These are phyloP conservation scores for Coccyzus lansbergi DNA, from an alignment of 2,797 vertebrate genomes.

Conservation along the genomic window DNA sequence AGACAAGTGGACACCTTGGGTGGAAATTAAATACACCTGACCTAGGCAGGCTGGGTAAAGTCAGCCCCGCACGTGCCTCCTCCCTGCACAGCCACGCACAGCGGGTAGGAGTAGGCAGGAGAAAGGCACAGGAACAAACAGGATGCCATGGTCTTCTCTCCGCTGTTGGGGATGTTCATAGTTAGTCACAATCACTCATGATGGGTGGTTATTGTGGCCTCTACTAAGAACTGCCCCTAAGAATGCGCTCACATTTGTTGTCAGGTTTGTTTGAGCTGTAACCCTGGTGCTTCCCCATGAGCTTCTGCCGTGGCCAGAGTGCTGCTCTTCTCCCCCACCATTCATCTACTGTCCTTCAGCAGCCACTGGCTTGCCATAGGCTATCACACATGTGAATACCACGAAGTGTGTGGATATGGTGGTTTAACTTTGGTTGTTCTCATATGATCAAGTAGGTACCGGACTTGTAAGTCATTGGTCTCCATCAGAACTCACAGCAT, in stretches of 20 bases:
- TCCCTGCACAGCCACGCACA: background rate
- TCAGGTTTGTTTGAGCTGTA: background rate
- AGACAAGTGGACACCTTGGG: background rate
- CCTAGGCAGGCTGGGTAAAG: background rate
- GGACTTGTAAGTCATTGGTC: background rate
- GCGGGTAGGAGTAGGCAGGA: background rate
- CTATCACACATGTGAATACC: rapidly evolving
- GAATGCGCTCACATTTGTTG: rapidly evolving
- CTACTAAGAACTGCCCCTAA: background rate
- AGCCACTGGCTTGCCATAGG: background rate
- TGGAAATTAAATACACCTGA: rapidly evolving
- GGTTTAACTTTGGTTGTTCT: background rate
- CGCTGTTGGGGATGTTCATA: rapidly evolving
- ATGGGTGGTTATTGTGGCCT: background rate
- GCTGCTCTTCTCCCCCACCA: background rate
- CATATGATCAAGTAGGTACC: background rate
- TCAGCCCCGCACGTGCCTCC: rapidly evolving
- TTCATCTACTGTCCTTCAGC: rapidly evolving
- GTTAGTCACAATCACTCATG: background rate
- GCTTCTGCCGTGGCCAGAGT: rapidly evolving
- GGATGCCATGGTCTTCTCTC: rapidly evolving
- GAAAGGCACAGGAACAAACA: background rate
- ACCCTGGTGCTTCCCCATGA: rapidly evolving
- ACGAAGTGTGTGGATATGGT: background rate
- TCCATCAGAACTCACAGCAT: background rate